phyloP scores from a whole-genome alignment of 2,113 vertebrate genomes.

The Argyrosomus japonicus region DNA sequence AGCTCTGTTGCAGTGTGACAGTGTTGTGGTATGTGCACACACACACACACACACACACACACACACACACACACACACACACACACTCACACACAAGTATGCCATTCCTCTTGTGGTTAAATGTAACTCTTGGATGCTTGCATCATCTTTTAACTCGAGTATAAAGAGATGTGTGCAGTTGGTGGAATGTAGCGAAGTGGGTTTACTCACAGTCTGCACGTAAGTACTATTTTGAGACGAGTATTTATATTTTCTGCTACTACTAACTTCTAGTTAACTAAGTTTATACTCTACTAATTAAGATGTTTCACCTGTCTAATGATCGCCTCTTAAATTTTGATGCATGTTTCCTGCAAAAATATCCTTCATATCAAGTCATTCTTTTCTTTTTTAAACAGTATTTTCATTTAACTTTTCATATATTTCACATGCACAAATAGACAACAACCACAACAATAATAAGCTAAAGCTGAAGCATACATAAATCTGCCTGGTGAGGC shows the following conservation, averaged over 20 bases:
- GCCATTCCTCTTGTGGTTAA: constrained; percentile 15
- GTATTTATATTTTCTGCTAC: background rate
- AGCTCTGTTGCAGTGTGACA: constrained; percentile 1
- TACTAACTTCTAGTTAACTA: background rate
- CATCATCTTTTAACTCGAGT: background rate
- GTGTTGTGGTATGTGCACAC: constrained; percentile 15
- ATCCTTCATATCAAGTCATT: background rate
- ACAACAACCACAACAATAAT: no score
- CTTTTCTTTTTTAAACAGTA: no score
- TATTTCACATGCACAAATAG: no score
- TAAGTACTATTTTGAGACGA: background rate
- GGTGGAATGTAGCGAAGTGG: background rate
- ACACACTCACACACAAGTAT: constrained; percentile 10
- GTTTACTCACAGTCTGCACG: background rate
- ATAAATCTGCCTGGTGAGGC: no score
- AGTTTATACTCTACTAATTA: background rate
- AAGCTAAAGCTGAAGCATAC: no score
- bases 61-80: background rate
- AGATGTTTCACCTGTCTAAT: background rate
- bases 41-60: background rate
- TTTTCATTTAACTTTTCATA: no score
- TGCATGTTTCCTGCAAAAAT: background rate
- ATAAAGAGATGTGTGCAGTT: background rate
- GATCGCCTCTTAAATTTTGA: background rate
- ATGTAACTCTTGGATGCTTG: background rate